Conservation (phyloP, 2,888 invertebrate genomes). For the Melanotus villosus region DNA sequence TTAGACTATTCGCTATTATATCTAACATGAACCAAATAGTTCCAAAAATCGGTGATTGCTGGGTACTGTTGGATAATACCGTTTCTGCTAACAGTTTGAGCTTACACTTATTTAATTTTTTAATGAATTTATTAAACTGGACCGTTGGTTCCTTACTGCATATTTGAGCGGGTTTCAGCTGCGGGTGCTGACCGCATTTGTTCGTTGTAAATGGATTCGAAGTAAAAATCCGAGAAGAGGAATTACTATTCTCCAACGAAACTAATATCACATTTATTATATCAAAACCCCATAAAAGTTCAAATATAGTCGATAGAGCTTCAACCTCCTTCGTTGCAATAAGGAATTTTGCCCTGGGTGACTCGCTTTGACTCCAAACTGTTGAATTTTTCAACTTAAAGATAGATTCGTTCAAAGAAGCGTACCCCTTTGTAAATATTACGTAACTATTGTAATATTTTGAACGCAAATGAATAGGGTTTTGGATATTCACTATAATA, state of each 20-base stretch:
- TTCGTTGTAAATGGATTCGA: not conserved
- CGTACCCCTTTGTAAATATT: not conserved
- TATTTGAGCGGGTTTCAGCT: not conserved
- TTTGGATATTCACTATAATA: not conserved
- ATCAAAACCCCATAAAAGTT: not conserved
- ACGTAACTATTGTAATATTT: not conserved
- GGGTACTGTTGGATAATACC: not conserved
- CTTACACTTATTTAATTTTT: not conserved
- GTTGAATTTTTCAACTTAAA: not conserved
- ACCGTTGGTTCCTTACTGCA: not conserved
- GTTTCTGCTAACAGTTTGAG: not conserved
- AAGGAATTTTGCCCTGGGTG: not conserved
- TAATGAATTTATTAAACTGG: not conserved
- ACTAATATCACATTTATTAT: not conserved
- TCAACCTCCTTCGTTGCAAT: not conserved
- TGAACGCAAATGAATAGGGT: not conserved
- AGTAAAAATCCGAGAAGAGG: not conserved
- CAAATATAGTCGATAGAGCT: not conserved
- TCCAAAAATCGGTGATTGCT: not conserved
- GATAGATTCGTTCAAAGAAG: not conserved
- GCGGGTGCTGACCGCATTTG: not conserved
- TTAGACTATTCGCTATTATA: not conserved
- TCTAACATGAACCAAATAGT: not conserved
- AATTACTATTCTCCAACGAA: not conserved
- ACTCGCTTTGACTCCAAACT: not conserved